Evolutionary conservation across 1,140 invertebrate genomes (phyloP), one percentile per base, ranked within the genome.

Genomic region (Asobara japonica): DNA sequence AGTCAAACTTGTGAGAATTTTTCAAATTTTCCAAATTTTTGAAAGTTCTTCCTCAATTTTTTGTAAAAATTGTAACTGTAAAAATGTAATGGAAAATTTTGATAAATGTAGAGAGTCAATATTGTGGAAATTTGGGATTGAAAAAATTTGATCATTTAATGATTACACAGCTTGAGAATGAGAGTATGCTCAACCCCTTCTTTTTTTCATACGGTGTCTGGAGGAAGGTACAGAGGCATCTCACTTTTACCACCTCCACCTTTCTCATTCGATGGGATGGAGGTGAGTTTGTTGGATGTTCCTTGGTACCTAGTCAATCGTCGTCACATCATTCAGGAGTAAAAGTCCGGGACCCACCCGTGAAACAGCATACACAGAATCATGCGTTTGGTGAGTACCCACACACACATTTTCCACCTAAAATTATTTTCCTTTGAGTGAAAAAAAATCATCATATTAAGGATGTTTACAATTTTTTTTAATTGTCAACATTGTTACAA

Each of bases 381-480:
- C 78, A 83, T 83, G 81, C 79, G 77, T 79, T 82, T 78, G 81
- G 81, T 83, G 80, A 83, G 81, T 83, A 80, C 77, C 78, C 74
- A 22, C 31, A 64, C 30, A 45, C 7, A 25, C n/a, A 25, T 16
- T 72, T 45, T 27, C 64, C 27, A 16, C 25, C 18, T 31, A 29
- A 60, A n/a, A n/a, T n/a, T 11, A 25, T 45, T 31, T 11, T 69
- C 33, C n/a, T 48, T 64, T 51, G 20, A 66, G 10, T 31, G 22
- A 56, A 18, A 8, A 56, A 8, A 18, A 56, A 56, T n/a, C 48
- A 56, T 7, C 7, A 8, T 38, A 38, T 38, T n/a, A n/a, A n/a
- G n/a, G n/a, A n/a, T n/a, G n/a, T n/a, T n/a, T n/a, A n/a, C n/a
- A n/a, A n/a, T n/a, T n/a, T n/a, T n/a, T n/a, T n/a, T n/a, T n/a